Conservation (phyloP, 2,888 invertebrate genomes). For the Dasysyrphus albostriatus region DNA sequence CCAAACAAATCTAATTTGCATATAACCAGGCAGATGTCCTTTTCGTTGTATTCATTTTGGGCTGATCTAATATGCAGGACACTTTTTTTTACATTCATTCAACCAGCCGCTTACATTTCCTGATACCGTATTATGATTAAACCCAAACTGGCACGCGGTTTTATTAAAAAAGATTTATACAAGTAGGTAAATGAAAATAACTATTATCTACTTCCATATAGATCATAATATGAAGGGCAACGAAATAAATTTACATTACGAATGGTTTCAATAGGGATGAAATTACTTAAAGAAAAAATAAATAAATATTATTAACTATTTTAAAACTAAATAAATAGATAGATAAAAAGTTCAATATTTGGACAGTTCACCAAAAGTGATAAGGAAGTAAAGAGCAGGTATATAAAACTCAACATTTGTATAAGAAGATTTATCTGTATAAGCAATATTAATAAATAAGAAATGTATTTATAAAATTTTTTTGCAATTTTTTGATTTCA, state of each 20-base stretch:
- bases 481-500: too few species aligned
- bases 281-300: too few species aligned
- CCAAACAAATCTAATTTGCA: constrained; percentile 76
- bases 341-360: too few species aligned
- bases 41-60: constrained; percentile 44
- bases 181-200: constrained; percentile 23
- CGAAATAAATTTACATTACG: neutral
- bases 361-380: too few species aligned
- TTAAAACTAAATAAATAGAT: too few species aligned
- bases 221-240: constrained; percentile 30
- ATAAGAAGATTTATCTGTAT: too few species aligned
- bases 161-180: constrained; percentile 61
- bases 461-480: too few species aligned
- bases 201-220: constrained; percentile 36
- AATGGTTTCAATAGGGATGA: neutral
- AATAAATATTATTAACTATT: too few species aligned
- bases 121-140: constrained; percentile 65
- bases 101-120: constrained; percentile 32
- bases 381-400: too few species aligned
- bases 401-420: too few species aligned
- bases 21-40: constrained; percentile 74
- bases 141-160: constrained; percentile 74
- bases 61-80: constrained; percentile 70
- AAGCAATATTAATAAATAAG: too few species aligned
- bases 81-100: constrained; percentile 45